Evolutionary conservation across 1,140 invertebrate genomes (phyloP).

Genomic region (Drosophila bocki): DNA sequence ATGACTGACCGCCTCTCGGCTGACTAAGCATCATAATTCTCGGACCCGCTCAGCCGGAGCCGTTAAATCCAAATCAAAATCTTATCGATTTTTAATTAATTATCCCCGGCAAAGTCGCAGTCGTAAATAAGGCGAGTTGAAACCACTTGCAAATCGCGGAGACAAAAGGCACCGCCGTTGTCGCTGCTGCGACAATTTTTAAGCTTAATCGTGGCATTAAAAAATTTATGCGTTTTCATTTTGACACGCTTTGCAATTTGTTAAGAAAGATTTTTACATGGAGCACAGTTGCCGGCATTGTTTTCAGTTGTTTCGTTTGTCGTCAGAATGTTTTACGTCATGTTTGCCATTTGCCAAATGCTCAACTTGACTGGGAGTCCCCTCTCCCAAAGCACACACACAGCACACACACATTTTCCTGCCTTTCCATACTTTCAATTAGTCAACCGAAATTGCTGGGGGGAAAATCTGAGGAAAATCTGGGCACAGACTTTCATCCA

Average conservation of each 20-base stretch:
- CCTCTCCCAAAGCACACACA: background rate
- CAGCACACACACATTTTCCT: background rate
- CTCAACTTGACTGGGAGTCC: constrained; percentile 13
- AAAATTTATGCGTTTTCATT: constrained; percentile 79
- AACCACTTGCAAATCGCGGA: constrained; percentile 17
- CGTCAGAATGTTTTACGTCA: constrained; percentile 75
- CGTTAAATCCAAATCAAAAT: constrained; percentile 80
- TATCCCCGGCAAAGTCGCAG: constrained; percentile 51
- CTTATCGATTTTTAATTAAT: constrained; percentile 84
- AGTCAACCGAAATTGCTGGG: constrained; percentile 46
- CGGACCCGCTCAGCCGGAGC: constrained; percentile 44
- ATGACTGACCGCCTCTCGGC: constrained; percentile 38
- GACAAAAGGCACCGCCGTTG: constrained; percentile 46
- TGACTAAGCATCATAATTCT: constrained; percentile 77
- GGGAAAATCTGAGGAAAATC: constrained; percentile 23
- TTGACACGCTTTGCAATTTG: constrained; percentile 79
- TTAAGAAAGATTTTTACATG: constrained; percentile 62
- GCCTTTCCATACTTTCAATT: constrained; percentile 27
- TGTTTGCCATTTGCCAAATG: constrained; percentile 72
- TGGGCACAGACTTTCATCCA: constrained; percentile 5
- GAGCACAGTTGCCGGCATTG: constrained; percentile 41
- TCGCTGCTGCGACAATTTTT: constrained; percentile 49
- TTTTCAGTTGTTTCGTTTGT: constrained; percentile 35
- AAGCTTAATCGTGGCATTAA: constrained; percentile 51
- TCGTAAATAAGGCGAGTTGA: constrained; percentile 57